Base-by-base conservation (phyloP, 2,113 vertebrate genomes). In the Aphyosemion australe region DNA sequence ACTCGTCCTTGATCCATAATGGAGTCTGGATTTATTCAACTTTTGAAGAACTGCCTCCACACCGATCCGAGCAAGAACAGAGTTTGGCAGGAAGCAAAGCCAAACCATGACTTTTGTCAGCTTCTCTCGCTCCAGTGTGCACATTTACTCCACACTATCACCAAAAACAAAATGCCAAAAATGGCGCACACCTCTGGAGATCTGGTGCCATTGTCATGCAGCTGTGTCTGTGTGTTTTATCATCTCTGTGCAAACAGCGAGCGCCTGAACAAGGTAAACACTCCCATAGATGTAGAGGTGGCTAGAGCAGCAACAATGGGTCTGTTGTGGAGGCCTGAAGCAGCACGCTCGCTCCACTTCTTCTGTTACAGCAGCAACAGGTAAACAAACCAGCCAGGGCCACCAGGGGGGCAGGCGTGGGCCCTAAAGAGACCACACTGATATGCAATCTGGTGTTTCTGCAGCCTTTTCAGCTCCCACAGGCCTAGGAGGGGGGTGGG, bases 391-490 rank as follows among this genome's bases (percentile, higher is more conserved):
- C 41, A 56, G 61, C 65, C 3, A 59, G 48, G 69, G 76, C 78
- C 76, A 85, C 70, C 69, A 43, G 51, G 57, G 70, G 75, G 72
- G 84, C 75, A 78, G 78, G 78, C 72, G 62, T 62, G 41, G 47
- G 63, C 74, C 74, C 56, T 32, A 53, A 46, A 54, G 74, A 85
- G 64, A 76, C 76, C 56, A 67, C 78, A 78, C 56, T 83, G 83
- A 90, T 90, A 90, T 84, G 78, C 79, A 85, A 86, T 84, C 73
- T 80, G 69, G 81, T 15, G 63, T 61, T 83, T 69, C 58, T 68
- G 48, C 55, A 76, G 61, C 78, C 75, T n/a, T 72, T 64, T 83
- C 69, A 64, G 64, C 76, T 85, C 71, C 74, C 69, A 74, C 71
- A 74, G 65, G 69, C 46, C 61, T 43, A 43, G 16, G 60, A n/a